Evolutionary conservation across 2,888 invertebrate genomes (phyloP).

Genomic region (Rhagium mordax): DNA sequence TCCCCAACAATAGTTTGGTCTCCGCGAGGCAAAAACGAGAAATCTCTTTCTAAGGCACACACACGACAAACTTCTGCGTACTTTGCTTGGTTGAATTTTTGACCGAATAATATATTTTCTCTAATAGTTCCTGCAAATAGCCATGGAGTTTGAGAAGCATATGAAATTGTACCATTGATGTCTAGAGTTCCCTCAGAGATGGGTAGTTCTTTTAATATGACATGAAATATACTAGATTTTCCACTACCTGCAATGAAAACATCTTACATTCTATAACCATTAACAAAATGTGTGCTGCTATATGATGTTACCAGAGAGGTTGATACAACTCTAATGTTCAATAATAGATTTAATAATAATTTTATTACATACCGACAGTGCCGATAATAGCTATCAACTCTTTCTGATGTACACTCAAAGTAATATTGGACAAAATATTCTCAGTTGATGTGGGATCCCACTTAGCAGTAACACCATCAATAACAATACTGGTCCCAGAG

Average conservation of each 20-base stretch:
- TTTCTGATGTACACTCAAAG: constrained; percentile 74
- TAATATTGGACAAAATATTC: constrained; percentile 69
- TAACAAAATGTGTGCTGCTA: too few species aligned
- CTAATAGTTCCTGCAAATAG: constrained; percentile 85
- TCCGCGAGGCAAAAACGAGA: constrained; percentile 80
- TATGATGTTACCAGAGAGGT: too few species aligned
- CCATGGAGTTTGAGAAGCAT: constrained; percentile 91
- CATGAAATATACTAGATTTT: constrained; percentile 72
- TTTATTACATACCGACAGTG: constrained; percentile 39
- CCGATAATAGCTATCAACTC: constrained; percentile 45
- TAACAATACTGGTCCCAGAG: constrained; percentile 70
- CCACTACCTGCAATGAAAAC: constrained; percentile 70
- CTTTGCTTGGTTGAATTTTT: constrained; percentile 76
- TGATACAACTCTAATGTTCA: too few species aligned
- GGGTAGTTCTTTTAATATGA: constrained; percentile 80
- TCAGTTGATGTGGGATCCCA: constrained; percentile 75
- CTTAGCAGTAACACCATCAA: constrained; percentile 77
- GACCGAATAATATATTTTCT: constrained; percentile 93
- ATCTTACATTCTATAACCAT: too few species aligned
- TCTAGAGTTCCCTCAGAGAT: constrained; percentile 75
- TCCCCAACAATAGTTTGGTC: constrained; percentile 86
- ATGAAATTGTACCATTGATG: constrained; percentile 79
- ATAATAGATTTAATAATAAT: too few species aligned
- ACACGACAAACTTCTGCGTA: constrained; percentile 78
- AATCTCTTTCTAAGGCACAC: constrained; percentile 81